These are phyloP conservation scores for Muscicapa striata DNA, from an alignment of 2,797 vertebrate species.

Conservation along the genomic window DNA sequence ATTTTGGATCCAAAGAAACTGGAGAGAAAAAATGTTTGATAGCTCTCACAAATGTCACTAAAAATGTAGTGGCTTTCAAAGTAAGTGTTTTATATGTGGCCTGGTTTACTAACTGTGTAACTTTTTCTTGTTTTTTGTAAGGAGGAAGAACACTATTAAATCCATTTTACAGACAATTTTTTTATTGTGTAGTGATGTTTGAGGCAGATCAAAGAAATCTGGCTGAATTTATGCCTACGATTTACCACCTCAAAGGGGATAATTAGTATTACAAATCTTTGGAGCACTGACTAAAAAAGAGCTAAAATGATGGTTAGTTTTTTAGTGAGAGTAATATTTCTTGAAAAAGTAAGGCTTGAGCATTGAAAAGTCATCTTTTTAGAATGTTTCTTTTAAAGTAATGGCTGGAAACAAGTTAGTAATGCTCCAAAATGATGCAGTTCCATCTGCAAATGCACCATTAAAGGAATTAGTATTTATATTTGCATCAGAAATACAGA, in stretches of 20 bases:
- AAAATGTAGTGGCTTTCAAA: slow-evolving; percentile 97
- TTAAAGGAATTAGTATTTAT: background rate
- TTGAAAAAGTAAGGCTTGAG: background rate
- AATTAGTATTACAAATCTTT: background rate
- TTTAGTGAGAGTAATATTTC: background rate
- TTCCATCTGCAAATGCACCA: background rate
- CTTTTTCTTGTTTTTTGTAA: background rate
- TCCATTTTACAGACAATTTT: background rate
- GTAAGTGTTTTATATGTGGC: slow-evolving; percentile 70
- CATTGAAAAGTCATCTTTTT: background rate
- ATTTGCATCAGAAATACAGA: background rate
- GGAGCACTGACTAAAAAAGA: background rate
- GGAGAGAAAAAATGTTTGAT: slow-evolving; percentile 94
- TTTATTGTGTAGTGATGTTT: background rate
- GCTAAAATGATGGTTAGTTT: background rate
- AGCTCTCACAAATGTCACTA: slow-evolving; percentile 91
- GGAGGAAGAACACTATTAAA: background rate
- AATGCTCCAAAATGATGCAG: background rate
- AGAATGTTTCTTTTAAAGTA: background rate
- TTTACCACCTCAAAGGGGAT: background rate
- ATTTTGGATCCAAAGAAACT: slow-evolving; percentile 90
- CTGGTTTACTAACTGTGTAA: background rate
- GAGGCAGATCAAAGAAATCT: background rate
- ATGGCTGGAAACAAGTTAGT: background rate
- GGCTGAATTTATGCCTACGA: background rate